Evolutionary conservation across 2,888 invertebrate genomes (phyloP), one percentile per base, ranked within the genome.

Genomic region (Agriopis leucophaearia): DNA sequence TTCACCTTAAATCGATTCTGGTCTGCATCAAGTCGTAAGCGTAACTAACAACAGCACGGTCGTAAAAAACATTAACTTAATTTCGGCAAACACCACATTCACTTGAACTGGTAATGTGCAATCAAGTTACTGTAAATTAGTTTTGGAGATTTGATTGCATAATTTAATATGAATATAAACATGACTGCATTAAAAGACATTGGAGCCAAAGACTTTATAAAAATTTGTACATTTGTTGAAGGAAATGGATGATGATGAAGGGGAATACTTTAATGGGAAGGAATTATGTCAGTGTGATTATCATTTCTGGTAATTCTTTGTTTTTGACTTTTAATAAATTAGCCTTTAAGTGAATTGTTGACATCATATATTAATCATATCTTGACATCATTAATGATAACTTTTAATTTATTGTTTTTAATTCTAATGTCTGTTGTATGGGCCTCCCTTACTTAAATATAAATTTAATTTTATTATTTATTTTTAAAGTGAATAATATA

Each of bases 1-100:
- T 69, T 69, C 68, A 69, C 68, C 68, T 69, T 47, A 69, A 69
- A 69, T 64, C 60, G 64, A 64, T 56, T 45, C 56, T 47, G 57
- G 58, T 58, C 59, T 55, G 36, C 59, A 50, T 52, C 45, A 50
- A 51, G 42, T 54, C 42, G 18, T 51, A 54, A 55, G 52, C 62
- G 66, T 66, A 63, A 63, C 67, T 63, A 63, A 67, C 36, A 59
- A 15, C 56, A 56, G 51, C 56, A 69, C 47, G 64, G 51, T 42
- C 60, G 40, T 60, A 51, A 55, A 54, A 59, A 63, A 63, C 67
- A 63, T 67, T 67, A 67, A 54, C 54, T 63, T 63, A 35, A 59
- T 63, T 63, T 67, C 63, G 58, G 58, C 63, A 67, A 67, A 63
- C 61, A 66, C 6, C 13, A 47, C 57, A 58, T 58, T 66, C 62